Evolutionary conservation across 2,888 invertebrate species (phyloP), one percentile per base, ranked within the genome.

Genomic region (Serrognathus titanus): DNA sequence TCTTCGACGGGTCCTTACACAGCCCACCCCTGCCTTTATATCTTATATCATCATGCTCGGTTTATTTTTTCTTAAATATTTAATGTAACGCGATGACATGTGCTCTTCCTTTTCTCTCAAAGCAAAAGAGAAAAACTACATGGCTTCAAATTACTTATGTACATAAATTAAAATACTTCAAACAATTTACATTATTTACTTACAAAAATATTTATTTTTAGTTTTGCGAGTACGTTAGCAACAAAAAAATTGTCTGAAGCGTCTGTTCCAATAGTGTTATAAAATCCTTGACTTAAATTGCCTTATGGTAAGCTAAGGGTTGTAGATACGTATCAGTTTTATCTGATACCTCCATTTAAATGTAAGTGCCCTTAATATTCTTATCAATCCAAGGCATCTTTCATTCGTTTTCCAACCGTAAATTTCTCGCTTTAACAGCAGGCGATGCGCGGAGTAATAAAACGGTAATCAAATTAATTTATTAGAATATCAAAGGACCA

Each of bases 31-130:
- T 53, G 54, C 24, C 24, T 61, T 62, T 57, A 48, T 55, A 55
- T 60, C 53, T 59, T 60, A 57, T 49, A 58, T 53, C 61, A 56
- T 65, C 58, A 57, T 55, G 53, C 59, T 57, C 53, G 57, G 59
- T 62, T 61, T 57, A 63, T 64, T 64, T 60, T 61, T 57, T 52
- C 51, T 58, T 65, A 61, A 62, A 65, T 65, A 60, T 63, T 64
- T 65, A 65, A 65, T 64, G 63, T 57, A 43, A 43, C 20, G 20
- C 13, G 43, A 20, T n/a, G 12, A 16, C 43, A 13, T 24, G 24
- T 3, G 24, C 24, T 5, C 24, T 31, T 31, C 24, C 24, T 31
- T 31, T 31, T 31, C 24, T 31, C 24, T 31, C 24, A 31, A 31
- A 31, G 24, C 24, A 31, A 31, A 31, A 31, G n/a, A n/a, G n/a